Base-by-base conservation (phyloP, 2,888 invertebrate genomes). In the Stenchaetothrips biformis region DNA sequence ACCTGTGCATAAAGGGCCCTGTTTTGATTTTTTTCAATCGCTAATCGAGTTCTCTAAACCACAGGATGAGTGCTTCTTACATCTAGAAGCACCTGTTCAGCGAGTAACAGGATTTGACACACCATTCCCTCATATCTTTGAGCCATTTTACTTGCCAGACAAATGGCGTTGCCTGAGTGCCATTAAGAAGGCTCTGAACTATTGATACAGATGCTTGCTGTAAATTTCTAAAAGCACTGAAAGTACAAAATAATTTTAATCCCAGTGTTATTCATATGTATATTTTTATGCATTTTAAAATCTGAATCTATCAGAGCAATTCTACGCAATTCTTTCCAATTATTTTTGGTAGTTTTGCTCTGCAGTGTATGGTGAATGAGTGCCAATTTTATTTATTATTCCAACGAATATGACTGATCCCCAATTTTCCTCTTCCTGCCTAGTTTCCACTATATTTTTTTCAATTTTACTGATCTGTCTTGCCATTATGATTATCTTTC, bases 101-200 rank as follows among this genome's bases (percentile, higher is more conserved):
- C 91, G 99, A 83, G 95, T 97, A 79, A 92, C 96, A 47, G 98
- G 99, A 16, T 97, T 96, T 91, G 99, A 99, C 89, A 95, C 97
- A 3, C 99, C 99, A 16, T 99, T 99, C 88, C 97, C 99, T 7
- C 97, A 97, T 87, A 92, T 97, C 79, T 98, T 93, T 88, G 99
- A 99, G 87, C 94, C 95, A 0, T 96, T 99, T 88, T 99, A 99
- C 88, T 87, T 99, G 83, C 99, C 99, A 0, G 95, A 95, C 87
- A 96, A 94, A 86, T 95, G 95, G 93, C 90, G 98, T 79, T 97
- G 97, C 86, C 90, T 95, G 82, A 92, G 95, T 81, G 95, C 94
- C 0, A 89, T 99, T 77, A 91, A 92, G 82, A 91, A 93, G 81
- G 87, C 94, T 0, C 85, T 97, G 1, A 89, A 93, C 82, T 98